A percentile compares a stretch with the other conserved stretches of the same genome.
phyloP scores from a whole-genome alignment of 2,797 vertebrate species.

The Ceyx erithaca region DNA sequence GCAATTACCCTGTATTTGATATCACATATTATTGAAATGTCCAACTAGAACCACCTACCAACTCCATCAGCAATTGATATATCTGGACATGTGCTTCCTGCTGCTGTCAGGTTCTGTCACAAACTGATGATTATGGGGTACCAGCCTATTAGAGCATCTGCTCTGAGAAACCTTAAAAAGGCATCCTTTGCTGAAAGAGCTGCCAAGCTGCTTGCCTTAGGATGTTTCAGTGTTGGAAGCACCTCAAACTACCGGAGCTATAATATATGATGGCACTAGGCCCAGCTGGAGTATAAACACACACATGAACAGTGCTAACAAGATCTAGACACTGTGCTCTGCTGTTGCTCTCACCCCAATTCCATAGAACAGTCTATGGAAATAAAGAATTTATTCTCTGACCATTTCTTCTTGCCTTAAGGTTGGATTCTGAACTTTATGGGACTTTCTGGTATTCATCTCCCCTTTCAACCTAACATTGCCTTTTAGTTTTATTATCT shows the following conservation, averaged over 20 bases:
- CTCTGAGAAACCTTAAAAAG: neutral
- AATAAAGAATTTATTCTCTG: conserved; percentile 21
- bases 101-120: neutral
- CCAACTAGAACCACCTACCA: neutral
- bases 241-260: neutral
- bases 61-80: neutral
- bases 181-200: neutral
- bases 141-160: neutral
- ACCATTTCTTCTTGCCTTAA: conserved; percentile 20
- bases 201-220: neutral
- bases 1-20: neutral
- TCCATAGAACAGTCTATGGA: neutral
- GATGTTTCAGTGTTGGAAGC: conserved; percentile 6
- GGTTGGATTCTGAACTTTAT: conserved; percentile 52
- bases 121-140: neutral
- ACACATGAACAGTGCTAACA: neutral
- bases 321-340: neutral
- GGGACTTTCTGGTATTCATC: conserved; percentile 14
- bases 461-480: neutral
- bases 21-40: neutral
- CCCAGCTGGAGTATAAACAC: conserved; percentile 35
- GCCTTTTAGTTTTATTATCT: conserved; percentile 43
- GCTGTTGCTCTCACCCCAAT: neutral
- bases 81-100: neutral
- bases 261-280: conserved; percentile 15